These are phyloP conservation scores for Eubasilissa splendida DNA, from an alignment of 2,888 invertebrate genomes.

Conservation along the genomic window DNA sequence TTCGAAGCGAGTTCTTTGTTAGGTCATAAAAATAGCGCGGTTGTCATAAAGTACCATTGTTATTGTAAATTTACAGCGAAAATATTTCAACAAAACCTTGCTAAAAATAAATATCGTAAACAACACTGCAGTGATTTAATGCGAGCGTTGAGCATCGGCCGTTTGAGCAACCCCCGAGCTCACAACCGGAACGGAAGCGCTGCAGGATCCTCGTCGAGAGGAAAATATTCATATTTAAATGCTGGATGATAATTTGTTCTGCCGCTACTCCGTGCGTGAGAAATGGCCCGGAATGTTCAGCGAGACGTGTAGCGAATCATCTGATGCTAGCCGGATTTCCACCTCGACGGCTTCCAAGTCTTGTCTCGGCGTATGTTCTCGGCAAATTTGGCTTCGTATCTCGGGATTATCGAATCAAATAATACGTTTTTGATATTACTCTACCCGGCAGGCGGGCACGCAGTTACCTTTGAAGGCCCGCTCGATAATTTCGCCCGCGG, in stretches of 20 bases:
- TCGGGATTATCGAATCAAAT: slow-evolving; percentile 33
- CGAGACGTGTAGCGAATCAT: slow-evolving; percentile 41
- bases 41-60: no score
- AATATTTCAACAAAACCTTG: no score
- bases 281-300: slow-evolving; percentile 47
- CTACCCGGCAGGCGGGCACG: not conserved
- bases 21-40: no score
- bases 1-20: no score
- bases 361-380: slow-evolving; percentile 29
- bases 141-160: not conserved
- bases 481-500: no score
- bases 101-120: no score
- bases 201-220: slow-evolving; percentile 5
- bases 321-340: slow-evolving; percentile 8
- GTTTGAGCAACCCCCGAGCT: slow-evolving; percentile 22
- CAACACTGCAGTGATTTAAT: no score
- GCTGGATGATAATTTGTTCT: slow-evolving; percentile 48
- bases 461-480: not conserved
- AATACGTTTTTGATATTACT: not conserved
- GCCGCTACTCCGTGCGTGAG: slow-evolving; percentile 45
- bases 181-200: slow-evolving; percentile 5
- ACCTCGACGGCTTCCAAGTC: slow-evolving; percentile 8
- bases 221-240: slow-evolving; percentile 53
- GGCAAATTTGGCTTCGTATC: not conserved
- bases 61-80: no score